Percentiles rank a stretch among this genome's conserved stretches.
Conservation (phyloP, 2,797 vertebrate species). For the Acridotheres tristis region DNA sequence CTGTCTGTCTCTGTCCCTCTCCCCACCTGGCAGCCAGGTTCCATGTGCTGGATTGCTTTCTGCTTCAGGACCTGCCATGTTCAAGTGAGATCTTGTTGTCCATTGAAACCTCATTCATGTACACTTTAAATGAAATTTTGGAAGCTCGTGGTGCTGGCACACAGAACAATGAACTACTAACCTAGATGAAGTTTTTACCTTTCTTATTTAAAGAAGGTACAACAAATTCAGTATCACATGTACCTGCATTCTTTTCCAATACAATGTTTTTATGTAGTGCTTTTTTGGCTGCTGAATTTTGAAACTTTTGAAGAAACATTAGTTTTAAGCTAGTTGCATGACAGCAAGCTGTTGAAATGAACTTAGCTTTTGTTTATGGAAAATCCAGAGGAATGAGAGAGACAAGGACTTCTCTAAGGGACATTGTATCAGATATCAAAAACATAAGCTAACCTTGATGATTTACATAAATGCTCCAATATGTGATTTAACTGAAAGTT, state of each 20-base stretch:
- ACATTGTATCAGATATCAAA: slow-evolving; percentile 38
- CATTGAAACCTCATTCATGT: neutral
- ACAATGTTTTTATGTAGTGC: neutral
- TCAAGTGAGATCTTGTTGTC: neutral
- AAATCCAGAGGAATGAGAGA: slow-evolving; percentile 25
- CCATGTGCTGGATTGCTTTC: neutral
- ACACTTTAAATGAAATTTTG: neutral
- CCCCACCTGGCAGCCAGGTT: neutral
- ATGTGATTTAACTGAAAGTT: slow-evolving; percentile 60
- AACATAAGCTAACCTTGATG: slow-evolving; percentile 20
- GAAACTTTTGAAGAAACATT: neutral
- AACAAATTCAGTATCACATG: neutral
- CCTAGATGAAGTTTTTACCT: neutral
- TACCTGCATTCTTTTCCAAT: neutral
- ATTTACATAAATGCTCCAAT: slow-evolving; percentile 61
- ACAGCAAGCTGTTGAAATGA: neutral
- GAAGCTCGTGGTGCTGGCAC: neutral
- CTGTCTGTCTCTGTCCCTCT: neutral
- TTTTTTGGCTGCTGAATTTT: neutral
- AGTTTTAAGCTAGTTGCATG: neutral
- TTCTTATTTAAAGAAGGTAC: neutral
- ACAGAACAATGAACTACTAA: neutral
- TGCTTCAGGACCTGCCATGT: neutral
- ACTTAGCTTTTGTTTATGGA: slow-evolving; percentile 36
- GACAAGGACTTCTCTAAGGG: slow-evolving; percentile 25